These are phyloP conservation scores for Oreochromis tanganicae DNA, from an alignment of 2,113 vertebrate genomes.

Conservation along the genomic window DNA sequence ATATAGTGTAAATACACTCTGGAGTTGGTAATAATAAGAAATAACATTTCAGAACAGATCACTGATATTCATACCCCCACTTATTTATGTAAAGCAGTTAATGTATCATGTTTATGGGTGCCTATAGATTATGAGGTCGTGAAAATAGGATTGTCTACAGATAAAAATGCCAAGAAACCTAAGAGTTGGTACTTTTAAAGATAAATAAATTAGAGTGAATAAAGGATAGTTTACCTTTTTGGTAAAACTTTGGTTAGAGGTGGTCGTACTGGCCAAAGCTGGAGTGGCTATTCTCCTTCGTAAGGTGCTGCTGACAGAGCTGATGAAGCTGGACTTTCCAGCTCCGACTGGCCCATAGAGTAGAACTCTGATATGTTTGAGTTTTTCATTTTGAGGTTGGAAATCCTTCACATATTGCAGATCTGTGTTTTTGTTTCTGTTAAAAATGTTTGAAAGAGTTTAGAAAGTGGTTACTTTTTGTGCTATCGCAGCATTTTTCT, in stretches of 20 bases:
- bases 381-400: background rate
- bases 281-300: background rate
- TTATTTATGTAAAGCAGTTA: background rate
- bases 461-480: background rate
- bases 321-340: background rate
- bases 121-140: background rate
- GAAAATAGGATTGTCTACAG: background rate
- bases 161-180: background rate
- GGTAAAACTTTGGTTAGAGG: background rate
- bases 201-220: background rate
- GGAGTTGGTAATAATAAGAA: background rate
- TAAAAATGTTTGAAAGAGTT: background rate
- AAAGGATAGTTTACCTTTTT: background rate
- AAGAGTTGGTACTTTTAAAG: background rate
- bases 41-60: background rate
- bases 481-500: background rate
- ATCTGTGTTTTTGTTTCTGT: background rate
- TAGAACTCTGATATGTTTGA: background rate
- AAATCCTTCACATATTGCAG: background rate
- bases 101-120: background rate
- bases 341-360: background rate
- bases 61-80: background rate
- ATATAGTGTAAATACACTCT: background rate
- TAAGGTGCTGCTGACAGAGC: background rate
- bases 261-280: background rate